Evolutionary conservation across 2,797 vertebrate species (phyloP), one percentile per base, ranked within the genome.

Genomic region (Sebastes hubbsi): DNA sequence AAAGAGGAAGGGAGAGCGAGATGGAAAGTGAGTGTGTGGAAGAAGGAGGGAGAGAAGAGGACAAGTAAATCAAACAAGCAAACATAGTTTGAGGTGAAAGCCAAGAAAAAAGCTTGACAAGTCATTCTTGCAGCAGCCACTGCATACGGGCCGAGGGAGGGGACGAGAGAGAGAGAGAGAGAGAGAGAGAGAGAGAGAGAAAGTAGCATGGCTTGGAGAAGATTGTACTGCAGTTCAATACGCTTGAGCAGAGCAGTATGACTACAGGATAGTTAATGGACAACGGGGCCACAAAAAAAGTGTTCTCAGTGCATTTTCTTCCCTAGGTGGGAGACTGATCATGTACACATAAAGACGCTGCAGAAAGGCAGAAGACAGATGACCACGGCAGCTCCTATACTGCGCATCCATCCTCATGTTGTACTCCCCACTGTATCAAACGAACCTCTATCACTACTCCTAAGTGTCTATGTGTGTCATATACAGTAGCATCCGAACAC

Each of bases 21-120:
- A 91, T 89, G 88, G 81, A 87, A 72, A 86, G 89, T 77, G 83
- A 93, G 91, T 93, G 93, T 94, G 93, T 94, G 93, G 91, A 90
- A 88, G 93, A 92, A 88, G 93, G 93, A 90, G 88, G 91, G 91
- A 94, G 91, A 94, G 90, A 95, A 92, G 90, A 94, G 89, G 86
- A 95, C 93, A 95, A 91, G 92, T 94, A 92, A 95, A 97, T 98
- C 97, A 97, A 97, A 98, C 96, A 96, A 94, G 96, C 96, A 95
- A 96, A 97, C 95, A 93, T 94, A 96, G 93, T 96, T 95, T 89
- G 91, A 91, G 94, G 96, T 89, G 87, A 94, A 90, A 93, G 91
- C 86, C 93, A 89, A 96, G 95, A 95, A 95, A 95, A 97, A 91
- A 89, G 89, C 95, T 96, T 93, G 96, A 96, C 96, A 96, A 88